A percentile compares a stretch with the other conserved stretches of the same genome.
phyloP scores from a whole-genome alignment of 1,140 invertebrate species.

The Amphibalanus amphitrite region DNA sequence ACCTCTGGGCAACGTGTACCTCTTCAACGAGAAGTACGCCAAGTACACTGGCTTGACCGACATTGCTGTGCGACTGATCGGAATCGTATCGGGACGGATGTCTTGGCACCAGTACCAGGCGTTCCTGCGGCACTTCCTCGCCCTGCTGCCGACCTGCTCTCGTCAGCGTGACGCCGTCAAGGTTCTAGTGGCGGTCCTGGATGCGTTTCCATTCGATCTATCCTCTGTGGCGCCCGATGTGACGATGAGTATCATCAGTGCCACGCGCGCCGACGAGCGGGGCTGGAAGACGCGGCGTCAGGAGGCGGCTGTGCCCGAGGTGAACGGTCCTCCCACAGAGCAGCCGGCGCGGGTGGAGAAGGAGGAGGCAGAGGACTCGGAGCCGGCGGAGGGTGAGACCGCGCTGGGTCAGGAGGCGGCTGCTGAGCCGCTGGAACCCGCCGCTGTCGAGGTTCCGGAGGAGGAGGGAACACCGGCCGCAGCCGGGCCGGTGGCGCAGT shows the following conservation, averaged over 20 bases:
- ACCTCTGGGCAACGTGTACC: conserved; percentile 30
- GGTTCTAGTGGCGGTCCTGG: conserved; percentile 32
- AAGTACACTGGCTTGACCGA: conserved; percentile 30
- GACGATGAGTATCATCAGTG: neutral
- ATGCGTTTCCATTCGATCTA: conserved; percentile 37
- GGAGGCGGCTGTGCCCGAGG: neutral
- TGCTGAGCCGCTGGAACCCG: neutral
- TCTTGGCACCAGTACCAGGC: conserved; percentile 28
- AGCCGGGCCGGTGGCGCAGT: too few species aligned
- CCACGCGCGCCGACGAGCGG: neutral
- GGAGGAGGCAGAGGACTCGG: too few species aligned
- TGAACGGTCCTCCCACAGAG: neutral
- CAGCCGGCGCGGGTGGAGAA: neutral
- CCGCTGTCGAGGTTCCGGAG: neutral
- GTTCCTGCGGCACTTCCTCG: conserved; percentile 28
- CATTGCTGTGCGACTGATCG: conserved; percentile 24
- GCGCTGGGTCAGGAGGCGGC: too few species aligned
- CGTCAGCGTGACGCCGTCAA: conserved; percentile 28
- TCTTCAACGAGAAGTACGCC: conserved; percentile 27
- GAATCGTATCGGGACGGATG: conserved; percentile 24
- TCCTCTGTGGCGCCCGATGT: conserved; percentile 13
- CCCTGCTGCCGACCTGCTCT: conserved; percentile 23
- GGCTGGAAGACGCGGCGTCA: neutral
- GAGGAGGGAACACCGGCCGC: neutral
- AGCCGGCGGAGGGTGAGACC: too few species aligned